phyloP scores from a whole-genome alignment of 1,140 invertebrate species.

The Bemisia tabaci region DNA sequence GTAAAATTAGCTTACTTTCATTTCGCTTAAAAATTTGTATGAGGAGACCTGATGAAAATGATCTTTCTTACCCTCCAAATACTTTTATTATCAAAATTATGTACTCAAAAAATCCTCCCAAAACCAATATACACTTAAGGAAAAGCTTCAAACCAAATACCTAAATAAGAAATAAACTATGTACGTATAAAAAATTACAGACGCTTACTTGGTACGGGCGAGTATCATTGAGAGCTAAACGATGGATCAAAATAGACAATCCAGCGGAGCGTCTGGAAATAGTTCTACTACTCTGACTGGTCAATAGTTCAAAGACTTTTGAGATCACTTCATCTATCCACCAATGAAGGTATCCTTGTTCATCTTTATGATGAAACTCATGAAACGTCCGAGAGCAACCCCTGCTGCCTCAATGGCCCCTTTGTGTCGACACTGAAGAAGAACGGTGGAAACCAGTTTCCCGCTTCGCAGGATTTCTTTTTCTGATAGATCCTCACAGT shows the following conservation, averaged over 20 bases:
- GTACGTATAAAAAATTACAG: too few species aligned
- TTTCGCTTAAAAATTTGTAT: too few species aligned
- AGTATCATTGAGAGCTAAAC: neutral
- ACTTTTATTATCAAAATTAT: too few species aligned
- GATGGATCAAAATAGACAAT: neutral
- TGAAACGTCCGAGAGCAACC: neutral
- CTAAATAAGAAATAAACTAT: too few species aligned
- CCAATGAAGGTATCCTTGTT: neutral
- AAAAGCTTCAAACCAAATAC: too few species aligned
- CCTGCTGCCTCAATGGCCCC: neutral
- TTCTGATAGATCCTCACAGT: neutral
- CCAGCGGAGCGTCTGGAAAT: neutral
- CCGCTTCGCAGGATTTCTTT: neutral
- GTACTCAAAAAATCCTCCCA: too few species aligned
- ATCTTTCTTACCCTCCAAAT: too few species aligned
- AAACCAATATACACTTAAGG: too few species aligned
- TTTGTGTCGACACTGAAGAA: neutral
- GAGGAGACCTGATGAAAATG: too few species aligned
- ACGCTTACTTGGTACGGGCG: neutral
- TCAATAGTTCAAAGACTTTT: neutral
- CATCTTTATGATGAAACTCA: neutral
- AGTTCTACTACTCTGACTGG: neutral
- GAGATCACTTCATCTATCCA: neutral
- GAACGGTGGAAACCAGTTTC: neutral
- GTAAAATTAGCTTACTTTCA: too few species aligned